A percentile compares a stretch with the other conserved stretches of the same genome.
phyloP scores from a whole-genome alignment of 2,888 invertebrate species.

The Lepas anatifera region DNA sequence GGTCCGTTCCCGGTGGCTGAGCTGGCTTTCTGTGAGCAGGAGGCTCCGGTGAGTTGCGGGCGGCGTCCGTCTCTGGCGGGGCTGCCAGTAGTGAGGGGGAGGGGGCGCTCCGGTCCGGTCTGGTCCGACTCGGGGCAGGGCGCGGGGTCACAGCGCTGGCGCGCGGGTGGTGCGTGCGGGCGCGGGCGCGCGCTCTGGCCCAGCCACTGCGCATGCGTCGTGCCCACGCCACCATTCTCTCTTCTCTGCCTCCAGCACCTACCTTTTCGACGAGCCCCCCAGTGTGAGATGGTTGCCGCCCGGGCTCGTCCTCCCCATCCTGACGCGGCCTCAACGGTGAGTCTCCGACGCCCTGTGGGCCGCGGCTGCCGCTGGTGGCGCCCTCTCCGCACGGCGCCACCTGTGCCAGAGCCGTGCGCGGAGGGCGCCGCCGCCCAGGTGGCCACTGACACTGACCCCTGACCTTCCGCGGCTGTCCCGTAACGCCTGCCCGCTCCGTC shows the following conservation, averaged over 20 bases:
- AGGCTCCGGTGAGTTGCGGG: too few relatives aligned
- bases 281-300: not conserved
- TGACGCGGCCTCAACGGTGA: not conserved
- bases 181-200: too few relatives aligned
- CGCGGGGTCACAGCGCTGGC: not conserved
- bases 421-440: not conserved
- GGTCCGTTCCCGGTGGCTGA: too few relatives aligned
- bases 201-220: too few relatives aligned
- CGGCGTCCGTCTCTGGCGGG: too few relatives aligned
- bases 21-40: too few relatives aligned
- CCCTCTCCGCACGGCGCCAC: not conserved
- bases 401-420: not conserved
- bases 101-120: not conserved
- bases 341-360: too few relatives aligned
- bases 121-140: not conserved
- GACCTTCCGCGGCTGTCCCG: too few relatives aligned
- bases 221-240: not conserved
- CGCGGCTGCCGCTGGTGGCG: too few relatives aligned
- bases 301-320: slow-evolving; percentile 1
- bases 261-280: slow-evolving; percentile 5
- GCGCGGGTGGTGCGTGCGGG: not conserved
- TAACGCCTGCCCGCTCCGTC: too few relatives aligned
- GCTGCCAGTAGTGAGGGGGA: not conserved
- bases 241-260: slow-evolving; percentile 5
- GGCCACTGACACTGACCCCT: too few relatives aligned